Percentiles rank a stretch among this genome's conserved stretches.
These are phyloP conservation scores for Thripadectes ignobilis DNA, from an alignment of 2,797 vertebrate genomes.

Conservation along the genomic window DNA sequence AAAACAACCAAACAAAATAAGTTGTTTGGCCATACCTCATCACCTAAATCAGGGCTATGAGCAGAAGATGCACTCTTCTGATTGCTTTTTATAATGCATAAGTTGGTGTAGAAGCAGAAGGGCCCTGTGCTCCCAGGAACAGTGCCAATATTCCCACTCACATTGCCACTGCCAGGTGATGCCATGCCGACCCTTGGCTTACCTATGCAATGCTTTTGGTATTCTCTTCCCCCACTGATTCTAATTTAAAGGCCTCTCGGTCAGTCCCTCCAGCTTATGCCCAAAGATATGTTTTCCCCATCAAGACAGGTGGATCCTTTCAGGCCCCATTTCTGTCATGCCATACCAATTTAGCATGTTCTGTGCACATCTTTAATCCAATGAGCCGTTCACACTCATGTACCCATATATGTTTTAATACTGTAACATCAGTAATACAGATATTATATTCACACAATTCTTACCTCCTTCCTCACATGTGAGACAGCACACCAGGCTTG, in stretches of 20 bases:
- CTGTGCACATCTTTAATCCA: conserved; percentile 40
- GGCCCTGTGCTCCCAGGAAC: background rate
- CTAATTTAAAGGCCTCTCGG: background rate
- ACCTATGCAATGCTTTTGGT: background rate
- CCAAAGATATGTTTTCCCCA: background rate
- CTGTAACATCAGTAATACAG: conserved; percentile 22
- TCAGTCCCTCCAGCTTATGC: background rate
- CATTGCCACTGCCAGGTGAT: accelerated
- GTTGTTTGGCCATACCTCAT: background rate
- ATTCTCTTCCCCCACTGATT: background rate
- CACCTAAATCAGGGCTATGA: conserved; percentile 8
- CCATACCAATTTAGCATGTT: background rate
- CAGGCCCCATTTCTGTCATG: background rate
- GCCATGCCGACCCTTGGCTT: background rate
- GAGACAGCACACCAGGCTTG: background rate
- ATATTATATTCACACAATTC: no score
- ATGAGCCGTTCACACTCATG: background rate
- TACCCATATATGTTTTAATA: background rate
- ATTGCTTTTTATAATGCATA: background rate
- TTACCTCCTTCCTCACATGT: background rate
- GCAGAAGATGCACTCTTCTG: conserved; percentile 10
- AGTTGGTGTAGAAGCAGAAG: background rate
- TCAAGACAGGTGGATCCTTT: background rate
- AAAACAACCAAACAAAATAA: background rate
- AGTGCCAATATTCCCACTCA: background rate